Evolutionary conservation across 2,888 invertebrate species (phyloP).

Genomic region (Scrobipalpa costella): DNA sequence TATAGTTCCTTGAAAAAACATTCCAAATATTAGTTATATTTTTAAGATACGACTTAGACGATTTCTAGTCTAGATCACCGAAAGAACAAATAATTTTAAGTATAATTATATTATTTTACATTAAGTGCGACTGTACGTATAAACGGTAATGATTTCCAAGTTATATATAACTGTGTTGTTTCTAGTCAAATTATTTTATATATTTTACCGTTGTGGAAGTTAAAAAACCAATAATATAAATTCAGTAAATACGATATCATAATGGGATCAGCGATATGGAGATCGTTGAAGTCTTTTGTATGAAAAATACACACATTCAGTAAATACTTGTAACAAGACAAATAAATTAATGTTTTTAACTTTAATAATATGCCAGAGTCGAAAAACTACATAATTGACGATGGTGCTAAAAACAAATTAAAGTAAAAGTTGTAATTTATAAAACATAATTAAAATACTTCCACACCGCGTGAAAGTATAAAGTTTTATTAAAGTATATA

Average conservation of each 20-base stretch:
- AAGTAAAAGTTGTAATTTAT: too few species aligned
- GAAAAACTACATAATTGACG: too few species aligned
- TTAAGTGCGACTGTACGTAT: conserved; percentile 72
- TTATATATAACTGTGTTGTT: conserved; percentile 64
- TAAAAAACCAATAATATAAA: conserved; percentile 36
- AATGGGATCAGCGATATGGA: too few species aligned
- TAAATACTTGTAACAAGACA: too few species aligned
- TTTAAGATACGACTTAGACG: conserved; percentile 37
- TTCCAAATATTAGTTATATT: conserved; percentile 41
- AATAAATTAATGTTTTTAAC: too few species aligned
- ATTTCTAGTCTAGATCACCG: conserved; percentile 27
- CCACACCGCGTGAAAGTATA: conserved; percentile 64
- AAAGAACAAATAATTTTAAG: conserved; percentile 25
- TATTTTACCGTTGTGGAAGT: conserved; percentile 62
- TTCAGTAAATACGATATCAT: neutral
- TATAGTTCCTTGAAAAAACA: conserved; percentile 4
- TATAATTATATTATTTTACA: conserved; percentile 23
- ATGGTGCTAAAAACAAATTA: too few species aligned
- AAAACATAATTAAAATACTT: conserved; percentile 32
- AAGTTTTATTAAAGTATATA: conserved; percentile 58
- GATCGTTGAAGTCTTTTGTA: too few species aligned
- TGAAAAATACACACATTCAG: too few species aligned
- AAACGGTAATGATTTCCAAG: conserved; percentile 58
- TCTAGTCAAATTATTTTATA: conserved; percentile 78
- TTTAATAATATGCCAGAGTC: too few species aligned